phyloP scores from a whole-genome alignment of 2,797 vertebrate species.

The Chiloscyllium punctatum region DNA sequence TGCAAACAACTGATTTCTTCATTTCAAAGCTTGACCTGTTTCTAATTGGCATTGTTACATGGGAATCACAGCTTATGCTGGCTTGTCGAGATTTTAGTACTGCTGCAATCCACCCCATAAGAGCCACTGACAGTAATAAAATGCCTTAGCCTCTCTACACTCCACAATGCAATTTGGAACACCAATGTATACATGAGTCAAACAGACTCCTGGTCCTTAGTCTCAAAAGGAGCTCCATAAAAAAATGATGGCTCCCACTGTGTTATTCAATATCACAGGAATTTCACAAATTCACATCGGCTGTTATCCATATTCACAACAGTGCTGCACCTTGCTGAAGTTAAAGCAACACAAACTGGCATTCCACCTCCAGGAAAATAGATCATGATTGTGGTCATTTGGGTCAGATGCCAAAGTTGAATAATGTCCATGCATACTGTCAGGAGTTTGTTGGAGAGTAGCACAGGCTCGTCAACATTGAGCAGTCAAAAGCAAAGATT shows the following conservation, averaged over 20 bases:
- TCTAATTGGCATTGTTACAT: neutral
- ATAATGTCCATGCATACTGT: neutral
- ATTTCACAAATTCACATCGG: neutral
- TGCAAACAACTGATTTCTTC: neutral
- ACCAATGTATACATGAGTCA: neutral
- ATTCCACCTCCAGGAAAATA: neutral
- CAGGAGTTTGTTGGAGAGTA: neutral
- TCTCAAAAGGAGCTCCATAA: neutral
- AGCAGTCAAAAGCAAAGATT: conserved; percentile 5
- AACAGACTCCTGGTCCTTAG: neutral
- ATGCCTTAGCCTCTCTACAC: neutral
- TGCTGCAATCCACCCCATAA: neutral
- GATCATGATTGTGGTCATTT: neutral
- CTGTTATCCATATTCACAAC: neutral
- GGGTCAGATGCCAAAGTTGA: neutral
- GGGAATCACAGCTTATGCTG: neutral
- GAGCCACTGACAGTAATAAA: neutral
- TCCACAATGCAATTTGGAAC: neutral
- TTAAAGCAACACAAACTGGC: neutral
- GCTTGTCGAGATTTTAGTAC: neutral
- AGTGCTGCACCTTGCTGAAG: neutral
- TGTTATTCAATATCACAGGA: too few species aligned
- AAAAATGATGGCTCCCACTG: neutral
- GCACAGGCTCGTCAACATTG: neutral
- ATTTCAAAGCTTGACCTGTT: neutral